Conservation (phyloP, 1,140 invertebrate species). For the Triops cancriformis region DNA sequence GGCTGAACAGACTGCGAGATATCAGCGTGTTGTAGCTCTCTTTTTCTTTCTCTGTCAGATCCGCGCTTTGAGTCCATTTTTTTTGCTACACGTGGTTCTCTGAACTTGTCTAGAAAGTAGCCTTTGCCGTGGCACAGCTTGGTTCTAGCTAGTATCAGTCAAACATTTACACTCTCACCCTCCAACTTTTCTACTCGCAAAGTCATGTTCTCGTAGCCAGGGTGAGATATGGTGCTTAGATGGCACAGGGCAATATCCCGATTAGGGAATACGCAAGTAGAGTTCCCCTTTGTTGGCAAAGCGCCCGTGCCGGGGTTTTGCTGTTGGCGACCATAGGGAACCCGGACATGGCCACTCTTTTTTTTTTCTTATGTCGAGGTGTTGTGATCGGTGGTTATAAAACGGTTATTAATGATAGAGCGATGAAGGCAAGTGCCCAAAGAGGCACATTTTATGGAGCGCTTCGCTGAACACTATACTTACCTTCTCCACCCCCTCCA, state of each 20-base stretch:
- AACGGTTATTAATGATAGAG: slow-evolving; percentile 11
- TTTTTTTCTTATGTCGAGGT: not conserved
- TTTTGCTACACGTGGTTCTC: not conserved
- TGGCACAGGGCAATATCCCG: not conserved
- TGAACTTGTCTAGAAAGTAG: not conserved
- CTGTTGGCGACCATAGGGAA: not conserved
- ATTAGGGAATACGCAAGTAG: slow-evolving; percentile 6
- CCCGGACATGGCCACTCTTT: not conserved
- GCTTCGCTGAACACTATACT: not conserved
- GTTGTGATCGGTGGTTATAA: slow-evolving; percentile 6
- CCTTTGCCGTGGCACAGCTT: not conserved
- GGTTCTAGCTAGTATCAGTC: not conserved
- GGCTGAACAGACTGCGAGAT: not conserved
- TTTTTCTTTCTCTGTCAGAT: not conserved
- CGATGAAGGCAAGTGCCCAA: not conserved
- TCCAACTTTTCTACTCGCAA: not conserved
- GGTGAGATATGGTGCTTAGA: not conserved
- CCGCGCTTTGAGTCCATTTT: not conserved
- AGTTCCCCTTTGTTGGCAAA: not conserved
- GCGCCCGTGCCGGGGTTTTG: not conserved
- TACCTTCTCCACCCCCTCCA: not conserved
- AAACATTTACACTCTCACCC: not conserved
- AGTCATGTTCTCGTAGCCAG: not conserved
- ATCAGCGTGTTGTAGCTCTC: not conserved
- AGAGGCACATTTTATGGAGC: not conserved